phyloP scores from a whole-genome alignment of 1,140 invertebrate species.

The Drosophila suzukii region DNA sequence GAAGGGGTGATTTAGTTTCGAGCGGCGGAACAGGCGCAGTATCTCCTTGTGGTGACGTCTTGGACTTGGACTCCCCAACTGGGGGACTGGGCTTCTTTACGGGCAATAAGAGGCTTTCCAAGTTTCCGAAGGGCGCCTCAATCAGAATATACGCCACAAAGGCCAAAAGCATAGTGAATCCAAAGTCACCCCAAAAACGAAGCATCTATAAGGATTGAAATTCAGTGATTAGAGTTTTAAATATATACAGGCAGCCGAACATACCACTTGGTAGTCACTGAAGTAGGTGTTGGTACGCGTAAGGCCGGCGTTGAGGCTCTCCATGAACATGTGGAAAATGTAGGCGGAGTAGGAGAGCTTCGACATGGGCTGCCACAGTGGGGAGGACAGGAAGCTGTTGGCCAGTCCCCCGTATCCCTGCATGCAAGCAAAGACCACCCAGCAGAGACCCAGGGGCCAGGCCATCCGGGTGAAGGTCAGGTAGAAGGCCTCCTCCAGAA shows the following conservation, averaged over 20 bases:
- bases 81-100: conserved; percentile 6
- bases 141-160: conserved; percentile 47
- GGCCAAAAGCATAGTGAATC: conserved; percentile 57
- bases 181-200: conserved; percentile 65
- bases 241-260: conserved; percentile 85
- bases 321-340: conserved; percentile 84
- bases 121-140: conserved; percentile 56
- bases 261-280: conserved; percentile 72
- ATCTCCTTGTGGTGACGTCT: not conserved
- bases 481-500: conserved; percentile 87
- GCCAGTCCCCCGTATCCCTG: conserved; percentile 87
- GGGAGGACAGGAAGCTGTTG: conserved; percentile 85
- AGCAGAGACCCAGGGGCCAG: conserved; percentile 87
- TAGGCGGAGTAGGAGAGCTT: conserved; percentile 86
- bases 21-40: not conserved
- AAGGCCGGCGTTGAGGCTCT: conserved; percentile 27
- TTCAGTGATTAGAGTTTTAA: conserved; percentile 11
- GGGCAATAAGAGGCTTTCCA: conserved; percentile 45
- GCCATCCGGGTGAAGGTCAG: conserved; percentile 86
- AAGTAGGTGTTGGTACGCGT: conserved; percentile 59
- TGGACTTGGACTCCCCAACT: not conserved
- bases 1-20: conserved; percentile 2
- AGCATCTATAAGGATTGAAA: conserved; percentile 43
- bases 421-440: conserved; percentile 89
- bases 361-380: conserved; percentile 85